Base-by-base conservation (phyloP, 1,140 invertebrate genomes). In the Trinorchestia longiramus region DNA sequence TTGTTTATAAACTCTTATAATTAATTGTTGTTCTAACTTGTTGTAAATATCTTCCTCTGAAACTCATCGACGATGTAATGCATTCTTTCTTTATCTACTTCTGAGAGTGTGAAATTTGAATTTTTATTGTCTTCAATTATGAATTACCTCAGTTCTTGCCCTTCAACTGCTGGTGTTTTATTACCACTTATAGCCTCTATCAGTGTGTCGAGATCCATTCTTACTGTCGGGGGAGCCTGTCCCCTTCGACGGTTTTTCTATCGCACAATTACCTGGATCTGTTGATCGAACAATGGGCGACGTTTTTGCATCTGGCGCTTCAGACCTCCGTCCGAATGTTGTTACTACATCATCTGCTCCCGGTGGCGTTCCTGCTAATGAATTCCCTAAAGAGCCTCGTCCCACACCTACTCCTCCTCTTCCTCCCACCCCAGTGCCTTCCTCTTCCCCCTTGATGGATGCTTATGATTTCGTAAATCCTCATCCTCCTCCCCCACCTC, bases 341-440 rank as follows among this genome's bases (percentile, higher is more conserved):
- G 62, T 36, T 77, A 36, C 15, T 28, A 36, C 28, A 77, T 77
- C 62, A 36, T 28, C 62, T 23, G 62, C 28, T 6, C 4, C 41
- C 3, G 19, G 41, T 91, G 4, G 4, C 88, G 41, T 91, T 3
- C 88, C 43, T 91, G 88, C 41, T 44, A 91, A 43, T 36, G 88
- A 43, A 42, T 44, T 23, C 43, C 42, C 88, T 0, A 90, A 90
- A 90, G 88, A 90, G 15, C 87, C 96, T 57, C 96, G 95, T 45
- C 90, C 96, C 96, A 97, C 97, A 62, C 96, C 95, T n/a, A 95
- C 96, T 23, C 96, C 96, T 40, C 96, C 96, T 43, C 97, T 96
- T 6, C 96, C 96, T 97, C 97, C 97, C 97, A 57, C 97, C 95
- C 97, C 97, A 97, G 96, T 96, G 95, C 96, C 96, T 45, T 95